phyloP scores from a whole-genome alignment of 2,113 vertebrate species.

The Amphiprion percula region DNA sequence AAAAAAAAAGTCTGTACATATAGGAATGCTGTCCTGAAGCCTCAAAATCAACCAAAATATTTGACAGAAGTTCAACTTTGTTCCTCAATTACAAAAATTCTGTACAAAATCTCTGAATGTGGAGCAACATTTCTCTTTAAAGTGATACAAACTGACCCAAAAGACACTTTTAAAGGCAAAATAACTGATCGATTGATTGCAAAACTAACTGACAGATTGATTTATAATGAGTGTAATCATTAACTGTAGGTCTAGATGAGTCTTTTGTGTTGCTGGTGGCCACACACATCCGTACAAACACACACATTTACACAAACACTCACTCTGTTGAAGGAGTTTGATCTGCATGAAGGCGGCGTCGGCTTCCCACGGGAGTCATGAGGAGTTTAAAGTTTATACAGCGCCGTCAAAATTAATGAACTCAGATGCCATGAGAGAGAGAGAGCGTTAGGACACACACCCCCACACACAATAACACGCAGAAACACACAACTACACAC shows the following conservation, averaged over 20 bases:
- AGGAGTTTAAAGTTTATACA: constrained; percentile 54
- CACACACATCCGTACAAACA: constrained; percentile 4
- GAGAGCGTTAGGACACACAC: not conserved
- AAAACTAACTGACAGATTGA: not conserved
- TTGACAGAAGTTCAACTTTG: no score
- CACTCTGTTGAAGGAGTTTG: not conserved
- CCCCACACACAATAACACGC: not conserved
- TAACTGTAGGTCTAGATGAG: not conserved
- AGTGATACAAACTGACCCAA: no score
- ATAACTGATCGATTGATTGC: no score
- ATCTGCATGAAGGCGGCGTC: constrained; percentile 5
- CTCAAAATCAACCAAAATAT: no score
- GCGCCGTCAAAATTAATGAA: constrained; percentile 52
- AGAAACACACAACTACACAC: constrained; percentile 5
- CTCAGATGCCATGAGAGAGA: constrained; percentile 32
- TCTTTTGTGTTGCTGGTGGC: no score
- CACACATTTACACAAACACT: constrained; percentile 4
- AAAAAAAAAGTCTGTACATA: no score
- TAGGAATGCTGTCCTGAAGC: no score
- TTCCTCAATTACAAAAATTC: no score
- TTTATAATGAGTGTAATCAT: not conserved
- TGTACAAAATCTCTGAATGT: no score
- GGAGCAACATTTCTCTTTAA: no score
- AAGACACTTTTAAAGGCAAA: no score
- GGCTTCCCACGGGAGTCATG: constrained; percentile 10